These are phyloP conservation scores for Mesodorylaimus sp. DNA, from an alignment of 2,888 invertebrate genomes.

Conservation along the genomic window DNA sequence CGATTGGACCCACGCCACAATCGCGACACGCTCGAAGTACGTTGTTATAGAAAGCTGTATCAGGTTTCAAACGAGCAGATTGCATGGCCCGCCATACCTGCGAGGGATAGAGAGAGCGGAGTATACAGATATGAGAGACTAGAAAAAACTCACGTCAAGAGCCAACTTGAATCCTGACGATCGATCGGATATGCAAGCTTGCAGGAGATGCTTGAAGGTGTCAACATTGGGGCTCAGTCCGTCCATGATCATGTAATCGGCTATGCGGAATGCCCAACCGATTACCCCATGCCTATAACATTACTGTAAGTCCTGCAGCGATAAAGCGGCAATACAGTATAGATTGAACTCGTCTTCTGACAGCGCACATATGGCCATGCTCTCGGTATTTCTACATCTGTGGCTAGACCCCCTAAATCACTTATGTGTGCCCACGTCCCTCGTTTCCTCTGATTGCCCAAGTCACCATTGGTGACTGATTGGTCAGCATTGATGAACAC, in stretches of 20 bases:
- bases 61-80: no score
- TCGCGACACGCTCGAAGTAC: no score
- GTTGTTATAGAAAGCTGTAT: no score
- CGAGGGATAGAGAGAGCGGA: no score
- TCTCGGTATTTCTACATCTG: neutral
- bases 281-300: neutral
- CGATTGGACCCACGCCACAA: neutral
- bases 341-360: no score
- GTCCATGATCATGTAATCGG: conserved; percentile 1
- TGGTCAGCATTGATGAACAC: no score
- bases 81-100: no score
- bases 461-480: no score
- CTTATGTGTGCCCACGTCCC: no score
- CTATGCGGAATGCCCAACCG: neutral
- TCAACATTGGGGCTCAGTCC: neutral
- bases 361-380: neutral
- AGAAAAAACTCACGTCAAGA: neutral
- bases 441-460: no score
- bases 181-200: neutral
- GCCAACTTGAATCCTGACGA: neutral
- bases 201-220: neutral
- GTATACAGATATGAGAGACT: no score
- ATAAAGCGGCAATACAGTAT: neutral
- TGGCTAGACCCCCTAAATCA: no score
- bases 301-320: neutral